Base-by-base conservation (phyloP, 2,113 vertebrate species). In the Hemiscyllium ocellatum region DNA sequence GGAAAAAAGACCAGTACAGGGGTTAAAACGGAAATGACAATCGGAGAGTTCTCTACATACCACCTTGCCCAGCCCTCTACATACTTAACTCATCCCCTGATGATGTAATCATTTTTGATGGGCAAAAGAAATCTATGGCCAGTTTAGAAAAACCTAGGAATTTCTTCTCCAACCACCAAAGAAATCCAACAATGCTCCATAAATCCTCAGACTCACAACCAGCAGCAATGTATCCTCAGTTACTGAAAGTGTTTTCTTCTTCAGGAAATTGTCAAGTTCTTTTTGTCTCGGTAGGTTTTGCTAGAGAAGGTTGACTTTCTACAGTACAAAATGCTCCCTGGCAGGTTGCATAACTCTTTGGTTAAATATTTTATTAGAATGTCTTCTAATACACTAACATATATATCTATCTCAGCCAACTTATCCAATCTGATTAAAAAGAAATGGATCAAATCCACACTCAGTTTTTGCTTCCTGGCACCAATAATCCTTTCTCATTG, bases 351-450 rank as follows among this genome's bases (percentile, higher is more conserved):
- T 65, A 91, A 91, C 89, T 37, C 61, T n/a, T 65, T n/a, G 29
- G 19, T 66, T 91, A 91, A 91, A 66, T 91, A 91, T 91, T 91
- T 91, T 91, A 91, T 91, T 33, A 33, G 52, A 56, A 1, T 61
- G 33, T 61, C 56, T 33, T 66, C 61, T 66, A 20, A 20, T 37
- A 33, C 26, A 90, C 15, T 47, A 47, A 61, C 33, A 33, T 66
- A 33, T 33, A 37, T 91, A 42, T 83, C 80, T 37, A 4, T 91
- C 89, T 66, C 89, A 91, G 37, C 3, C 66, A 66, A 66, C 33
- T 91, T 91, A 91, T 65, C 56, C 56, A 91, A 66, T 91, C 89
- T 91, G 61, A 91, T 17, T 91, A 91, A 91, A 91, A 91, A 66
- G 0, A n/a, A 13, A 61, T 90, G 3, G 29, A 83, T n/a, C 17